Conservation (phyloP, 2,113 vertebrate genomes). For the Coryphaenoides rupestris region DNA sequence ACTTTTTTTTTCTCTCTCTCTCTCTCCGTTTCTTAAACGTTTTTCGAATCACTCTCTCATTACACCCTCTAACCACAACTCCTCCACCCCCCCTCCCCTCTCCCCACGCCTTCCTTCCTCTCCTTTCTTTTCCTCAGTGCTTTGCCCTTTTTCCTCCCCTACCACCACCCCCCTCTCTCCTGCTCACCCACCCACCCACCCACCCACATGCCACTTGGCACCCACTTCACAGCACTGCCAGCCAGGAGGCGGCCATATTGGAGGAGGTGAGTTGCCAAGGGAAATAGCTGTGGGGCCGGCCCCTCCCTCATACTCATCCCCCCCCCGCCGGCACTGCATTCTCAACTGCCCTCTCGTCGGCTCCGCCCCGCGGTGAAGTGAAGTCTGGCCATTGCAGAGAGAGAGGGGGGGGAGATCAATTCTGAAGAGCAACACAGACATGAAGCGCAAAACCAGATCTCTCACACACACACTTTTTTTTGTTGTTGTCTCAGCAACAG, state of each 20-base stretch:
- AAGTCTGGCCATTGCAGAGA: too few species aligned
- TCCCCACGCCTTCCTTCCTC: neutral
- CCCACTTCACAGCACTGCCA: slow-evolving; percentile 40
- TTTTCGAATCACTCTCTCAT: slow-evolving; percentile 29
- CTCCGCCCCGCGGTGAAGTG: too few species aligned
- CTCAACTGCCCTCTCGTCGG: too few species aligned
- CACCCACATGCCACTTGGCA: slow-evolving; percentile 35
- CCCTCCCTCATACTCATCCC: slow-evolving; percentile 5
- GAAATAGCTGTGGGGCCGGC: slow-evolving; percentile 32
- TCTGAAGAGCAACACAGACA: too few species aligned
- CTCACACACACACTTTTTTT: too few species aligned
- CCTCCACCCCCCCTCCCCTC: neutral
- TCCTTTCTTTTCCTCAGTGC: slow-evolving; percentile 3
- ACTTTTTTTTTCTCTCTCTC: slow-evolving; percentile 39
- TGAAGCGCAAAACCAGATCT: too few species aligned
- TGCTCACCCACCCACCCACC: slow-evolving; percentile 2
- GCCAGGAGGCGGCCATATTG: slow-evolving; percentile 53
- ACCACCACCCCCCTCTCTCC: neutral
- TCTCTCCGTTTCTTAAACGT: too few species aligned
- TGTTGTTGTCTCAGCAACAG: too few species aligned
- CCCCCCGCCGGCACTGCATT: too few species aligned
- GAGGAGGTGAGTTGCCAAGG: slow-evolving; percentile 51
- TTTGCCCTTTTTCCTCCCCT: slow-evolving; percentile 12
- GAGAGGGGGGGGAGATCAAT: too few species aligned
- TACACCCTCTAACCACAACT: neutral